A percentile compares a stretch with the other conserved stretches of the same genome.
Conservation (phyloP, 2,797 vertebrate genomes). For the Poeciliopsis presidionis region DNA sequence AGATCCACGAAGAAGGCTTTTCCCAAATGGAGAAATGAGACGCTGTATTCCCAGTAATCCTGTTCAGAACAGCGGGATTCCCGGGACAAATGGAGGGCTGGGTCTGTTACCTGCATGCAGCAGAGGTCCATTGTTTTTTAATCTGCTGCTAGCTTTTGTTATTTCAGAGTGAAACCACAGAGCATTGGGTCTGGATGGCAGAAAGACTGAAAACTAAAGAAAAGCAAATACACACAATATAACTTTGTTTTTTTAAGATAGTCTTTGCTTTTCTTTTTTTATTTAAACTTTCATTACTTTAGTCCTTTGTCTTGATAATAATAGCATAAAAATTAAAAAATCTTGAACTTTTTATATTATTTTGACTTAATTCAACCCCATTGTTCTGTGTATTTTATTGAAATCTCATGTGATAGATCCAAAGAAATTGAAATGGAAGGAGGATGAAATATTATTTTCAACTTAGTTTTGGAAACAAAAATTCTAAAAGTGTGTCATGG, state of each 20-base stretch:
- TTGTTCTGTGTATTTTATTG: neutral
- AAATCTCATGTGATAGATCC: neutral
- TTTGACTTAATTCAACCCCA: neutral
- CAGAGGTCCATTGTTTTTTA: neutral
- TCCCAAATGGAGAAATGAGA: neutral
- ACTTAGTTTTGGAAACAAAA: neutral
- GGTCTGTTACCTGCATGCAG: neutral
- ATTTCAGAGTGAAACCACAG: neutral
- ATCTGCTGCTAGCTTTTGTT: neutral
- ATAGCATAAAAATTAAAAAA: neutral
- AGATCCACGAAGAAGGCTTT: neutral
- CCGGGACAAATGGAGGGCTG: neutral
- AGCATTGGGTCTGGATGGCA: neutral
- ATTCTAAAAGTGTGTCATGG: neutral
- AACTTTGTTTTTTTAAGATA: neutral
- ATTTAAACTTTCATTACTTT: neutral
- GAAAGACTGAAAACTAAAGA: neutral
- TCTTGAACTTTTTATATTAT: neutral
- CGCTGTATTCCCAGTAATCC: neutral
- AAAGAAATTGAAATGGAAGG: neutral
- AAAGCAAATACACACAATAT: neutral
- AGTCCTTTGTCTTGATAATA: neutral
- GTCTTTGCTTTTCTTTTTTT: neutral
- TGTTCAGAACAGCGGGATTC: neutral
- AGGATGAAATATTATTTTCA: neutral